These are phyloP conservation scores for Bombus confusus DNA, from an alignment of 1,140 invertebrate species.

Conservation along the genomic window DNA sequence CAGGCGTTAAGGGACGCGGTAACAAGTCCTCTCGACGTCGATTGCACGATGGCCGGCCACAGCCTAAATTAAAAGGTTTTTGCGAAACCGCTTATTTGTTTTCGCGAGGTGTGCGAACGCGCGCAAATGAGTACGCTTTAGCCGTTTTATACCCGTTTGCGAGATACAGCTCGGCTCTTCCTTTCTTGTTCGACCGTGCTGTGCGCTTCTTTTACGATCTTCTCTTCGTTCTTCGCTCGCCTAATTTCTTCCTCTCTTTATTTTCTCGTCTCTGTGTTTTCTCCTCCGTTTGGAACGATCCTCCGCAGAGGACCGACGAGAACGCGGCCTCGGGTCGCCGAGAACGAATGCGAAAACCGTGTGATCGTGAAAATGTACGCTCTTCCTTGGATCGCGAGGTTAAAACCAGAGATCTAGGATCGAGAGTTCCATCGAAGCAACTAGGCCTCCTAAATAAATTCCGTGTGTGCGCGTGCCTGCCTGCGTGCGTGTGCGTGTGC, in stretches of 20 bases:
- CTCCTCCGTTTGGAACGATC: background rate
- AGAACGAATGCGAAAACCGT: background rate
- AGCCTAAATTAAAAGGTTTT: background rate
- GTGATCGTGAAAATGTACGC: background rate
- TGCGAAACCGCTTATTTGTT: constrained; percentile 12
- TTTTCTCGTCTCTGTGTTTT: constrained; percentile 17
- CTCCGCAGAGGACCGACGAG: background rate
- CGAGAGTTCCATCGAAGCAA: background rate
- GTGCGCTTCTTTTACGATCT: background rate
- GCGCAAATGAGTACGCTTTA: constrained; percentile 10
- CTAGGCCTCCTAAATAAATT: background rate
- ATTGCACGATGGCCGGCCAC: background rate
- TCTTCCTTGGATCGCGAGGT: background rate
- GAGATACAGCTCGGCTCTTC: background rate
- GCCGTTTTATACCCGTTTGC: background rate
- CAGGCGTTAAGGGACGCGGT: background rate
- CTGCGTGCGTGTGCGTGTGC: no score
- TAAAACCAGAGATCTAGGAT: background rate
- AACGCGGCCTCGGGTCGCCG: background rate
- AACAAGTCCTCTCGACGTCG: constrained; percentile 12
- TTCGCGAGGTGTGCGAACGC: background rate
- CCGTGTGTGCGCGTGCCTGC: background rate
- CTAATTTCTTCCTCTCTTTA: constrained; percentile 31
- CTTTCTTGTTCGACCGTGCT: background rate
- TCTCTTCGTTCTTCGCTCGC: constrained; percentile 35